Evolutionary conservation across 2,888 invertebrate species (phyloP).

Genomic region (Pegoplata infirma): DNA sequence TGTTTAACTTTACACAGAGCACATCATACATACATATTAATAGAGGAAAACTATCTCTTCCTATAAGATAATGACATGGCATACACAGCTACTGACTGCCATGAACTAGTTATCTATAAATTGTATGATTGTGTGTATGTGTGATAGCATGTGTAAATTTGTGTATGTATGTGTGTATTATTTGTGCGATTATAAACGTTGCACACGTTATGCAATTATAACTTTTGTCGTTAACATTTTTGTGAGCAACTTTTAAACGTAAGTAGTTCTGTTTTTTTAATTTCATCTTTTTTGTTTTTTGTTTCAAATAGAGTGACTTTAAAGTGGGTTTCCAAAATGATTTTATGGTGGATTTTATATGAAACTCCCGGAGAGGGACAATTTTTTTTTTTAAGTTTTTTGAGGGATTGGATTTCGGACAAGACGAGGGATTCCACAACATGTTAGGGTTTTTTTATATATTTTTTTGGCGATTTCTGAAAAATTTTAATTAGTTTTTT

Average conservation of each 20-base stretch:
- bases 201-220: constrained; percentile 75
- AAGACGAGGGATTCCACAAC: no score
- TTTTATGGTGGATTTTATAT: no score
- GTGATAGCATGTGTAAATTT: no score
- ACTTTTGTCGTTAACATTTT: constrained; percentile 75
- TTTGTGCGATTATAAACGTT: constrained; percentile 46
- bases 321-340: constrained; percentile 1
- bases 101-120: neutral
- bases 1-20: neutral
- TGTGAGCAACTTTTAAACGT: constrained; percentile 72
- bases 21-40: constrained; percentile 1
- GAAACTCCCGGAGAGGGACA: no score
- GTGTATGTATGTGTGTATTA: constrained; percentile 1
- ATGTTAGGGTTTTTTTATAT: no score
- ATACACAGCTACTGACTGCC: constrained; percentile 1
- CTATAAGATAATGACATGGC: constrained; percentile 45
- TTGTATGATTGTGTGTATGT: constrained; percentile 8
- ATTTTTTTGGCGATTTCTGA: no score
- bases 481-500: no score
- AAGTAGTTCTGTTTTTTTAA: constrained; percentile 60
- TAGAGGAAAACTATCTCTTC: constrained; percentile 22
- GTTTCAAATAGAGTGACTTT: constrained; percentile 48
- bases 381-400: no score
- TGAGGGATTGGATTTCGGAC: no score
- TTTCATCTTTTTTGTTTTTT: no score